Conservation (phyloP, 2,113 vertebrate species). For the Herpetotheres cachinnans region DNA sequence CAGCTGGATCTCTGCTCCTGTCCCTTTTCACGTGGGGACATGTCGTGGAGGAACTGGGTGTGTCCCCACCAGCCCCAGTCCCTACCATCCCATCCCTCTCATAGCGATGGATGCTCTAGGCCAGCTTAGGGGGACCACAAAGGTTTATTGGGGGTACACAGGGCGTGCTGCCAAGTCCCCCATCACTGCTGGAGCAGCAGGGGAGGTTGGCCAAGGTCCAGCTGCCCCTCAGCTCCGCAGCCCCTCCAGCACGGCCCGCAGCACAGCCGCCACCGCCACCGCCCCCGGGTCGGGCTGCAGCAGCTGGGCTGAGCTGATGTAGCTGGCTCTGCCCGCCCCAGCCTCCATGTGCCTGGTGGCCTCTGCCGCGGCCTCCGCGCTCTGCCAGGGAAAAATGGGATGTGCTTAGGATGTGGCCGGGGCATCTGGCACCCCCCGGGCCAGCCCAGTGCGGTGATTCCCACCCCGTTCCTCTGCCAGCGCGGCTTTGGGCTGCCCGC, state of each 20-base stretch:
- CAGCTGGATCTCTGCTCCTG: not conserved
- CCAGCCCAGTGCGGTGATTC: rapidly evolving
- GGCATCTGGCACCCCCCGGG: no score
- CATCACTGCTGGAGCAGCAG: rapidly evolving
- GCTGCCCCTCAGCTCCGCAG: conserved; percentile 49
- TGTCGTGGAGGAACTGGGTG: rapidly evolving
- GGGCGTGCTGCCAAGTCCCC: rapidly evolving
- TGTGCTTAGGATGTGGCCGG: rapidly evolving
- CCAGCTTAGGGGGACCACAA: not conserved
- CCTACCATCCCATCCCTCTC: rapidly evolving
- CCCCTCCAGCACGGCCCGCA: conserved; percentile 75
- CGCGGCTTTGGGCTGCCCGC: not conserved
- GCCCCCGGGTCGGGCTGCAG: conserved; percentile 88
- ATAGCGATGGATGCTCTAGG: rapidly evolving
- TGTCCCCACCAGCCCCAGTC: no score
- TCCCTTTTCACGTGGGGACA: rapidly evolving
- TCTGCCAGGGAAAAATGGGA: conserved; percentile 54
- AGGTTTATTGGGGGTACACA: not conserved
- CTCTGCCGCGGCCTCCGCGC: conserved; percentile 80
- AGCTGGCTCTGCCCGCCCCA: conserved; percentile 90
- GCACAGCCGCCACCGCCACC: conserved; percentile 78
- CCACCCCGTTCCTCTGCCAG: not conserved
- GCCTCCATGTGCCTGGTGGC: conserved; percentile 85
- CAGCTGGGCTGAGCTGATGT: conserved; percentile 79
- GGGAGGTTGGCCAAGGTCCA: rapidly evolving